These are phyloP conservation scores for Aphrophora alni DNA, from an alignment of 2,888 invertebrate genomes.

Conservation along the genomic window DNA sequence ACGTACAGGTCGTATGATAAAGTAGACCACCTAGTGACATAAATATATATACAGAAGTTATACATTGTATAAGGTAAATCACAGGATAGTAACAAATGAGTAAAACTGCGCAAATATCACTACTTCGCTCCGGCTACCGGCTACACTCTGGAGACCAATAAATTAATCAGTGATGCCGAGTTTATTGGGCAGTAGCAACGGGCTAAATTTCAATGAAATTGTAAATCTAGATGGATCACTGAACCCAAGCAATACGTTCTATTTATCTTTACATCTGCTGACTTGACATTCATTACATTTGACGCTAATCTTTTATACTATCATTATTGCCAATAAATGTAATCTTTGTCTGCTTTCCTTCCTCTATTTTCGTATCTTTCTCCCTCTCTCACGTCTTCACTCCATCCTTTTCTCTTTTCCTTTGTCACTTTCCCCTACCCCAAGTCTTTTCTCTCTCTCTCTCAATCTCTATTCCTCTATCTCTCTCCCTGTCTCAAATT, in stretches of 20 bases:
- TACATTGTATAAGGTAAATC: not conserved
- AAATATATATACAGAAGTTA: slow-evolving; percentile 6
- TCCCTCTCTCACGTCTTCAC: no score
- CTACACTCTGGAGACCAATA: not conserved
- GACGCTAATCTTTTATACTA: not conserved
- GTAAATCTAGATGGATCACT: slow-evolving; percentile 6
- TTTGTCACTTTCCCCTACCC: no score
- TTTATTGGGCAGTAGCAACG: not conserved
- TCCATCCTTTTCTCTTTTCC: no score
- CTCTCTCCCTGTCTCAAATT: no score
- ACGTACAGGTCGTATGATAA: not conserved
- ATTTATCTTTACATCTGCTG: no score
- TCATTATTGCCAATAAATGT: no score
- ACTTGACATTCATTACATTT: not conserved
- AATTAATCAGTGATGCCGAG: not conserved
- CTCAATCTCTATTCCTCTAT: no score
- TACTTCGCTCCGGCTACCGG: not conserved
- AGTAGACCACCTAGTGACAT: not conserved
- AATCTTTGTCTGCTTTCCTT: no score
- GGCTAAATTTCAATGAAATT: not conserved
- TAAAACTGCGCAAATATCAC: not conserved
- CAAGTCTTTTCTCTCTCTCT: no score
- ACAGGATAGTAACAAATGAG: not conserved
- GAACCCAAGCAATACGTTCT: not conserved
- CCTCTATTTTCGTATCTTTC: no score